Conservation (phyloP, 2,888 invertebrate genomes). For the Crocallis elinguaria region DNA sequence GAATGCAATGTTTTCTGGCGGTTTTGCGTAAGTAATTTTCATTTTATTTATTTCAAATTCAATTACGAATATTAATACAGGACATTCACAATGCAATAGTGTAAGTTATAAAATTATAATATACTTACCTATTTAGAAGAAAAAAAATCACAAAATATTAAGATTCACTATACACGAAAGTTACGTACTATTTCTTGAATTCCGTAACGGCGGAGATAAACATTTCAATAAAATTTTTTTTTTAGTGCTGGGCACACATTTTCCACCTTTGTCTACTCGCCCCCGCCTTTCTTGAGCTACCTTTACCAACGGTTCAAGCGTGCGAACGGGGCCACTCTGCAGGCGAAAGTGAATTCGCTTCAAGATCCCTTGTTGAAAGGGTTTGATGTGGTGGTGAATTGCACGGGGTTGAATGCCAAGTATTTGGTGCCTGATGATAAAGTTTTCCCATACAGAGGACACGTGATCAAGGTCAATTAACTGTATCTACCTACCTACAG, state of each 20-base stretch:
- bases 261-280: conserved; percentile 88
- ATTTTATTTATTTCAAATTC: not conserved
- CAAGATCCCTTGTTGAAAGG: conserved; percentile 74
- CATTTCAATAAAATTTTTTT: not conserved
- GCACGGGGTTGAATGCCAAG: conserved; percentile 89
- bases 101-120: no score
- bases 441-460: conserved; percentile 89
- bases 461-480: conserved; percentile 85
- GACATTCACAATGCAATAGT: no score
- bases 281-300: conserved; percentile 87
- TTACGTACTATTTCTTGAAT: no score
- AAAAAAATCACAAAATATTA: no score
- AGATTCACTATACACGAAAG: no score
- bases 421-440: conserved; percentile 85
- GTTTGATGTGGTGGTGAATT: conserved; percentile 91
- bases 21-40: conserved; percentile 57
- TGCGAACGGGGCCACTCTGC: conserved; percentile 85
- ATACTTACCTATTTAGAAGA: no score
- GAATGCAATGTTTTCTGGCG: conserved; percentile 47
- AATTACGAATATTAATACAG: no score
- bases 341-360: conserved; percentile 53
- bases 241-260: conserved; percentile 86
- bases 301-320: conserved; percentile 85
- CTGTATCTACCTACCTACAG: no score
- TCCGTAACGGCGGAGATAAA: not conserved